Base-by-base conservation (phyloP, 2,888 invertebrate species). In the Myopa tessellatipennis region DNA sequence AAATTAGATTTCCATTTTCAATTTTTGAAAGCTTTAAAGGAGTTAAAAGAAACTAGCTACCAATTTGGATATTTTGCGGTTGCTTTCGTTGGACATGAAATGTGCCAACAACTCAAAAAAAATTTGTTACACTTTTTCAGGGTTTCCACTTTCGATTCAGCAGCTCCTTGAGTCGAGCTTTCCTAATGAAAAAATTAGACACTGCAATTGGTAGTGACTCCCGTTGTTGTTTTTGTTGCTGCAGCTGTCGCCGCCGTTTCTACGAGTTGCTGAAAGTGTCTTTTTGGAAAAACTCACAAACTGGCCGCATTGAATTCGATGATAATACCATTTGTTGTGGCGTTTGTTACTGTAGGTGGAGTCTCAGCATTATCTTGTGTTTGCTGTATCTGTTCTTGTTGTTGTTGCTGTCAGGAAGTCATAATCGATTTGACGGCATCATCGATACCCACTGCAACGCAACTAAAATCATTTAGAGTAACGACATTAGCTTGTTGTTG, bases 381-480 rank as follows among this genome's bases (percentile, higher is more conserved):
- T 63, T 78, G 80, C 38, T 77, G 78, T 26, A 76, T 76, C 16
- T 71, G 77, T n/a, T 68, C 69, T 36, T 70, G 77, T 63, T 55
- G 61, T 45, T 45, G 61, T 55, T 72, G 77, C 81, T 87, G 90
- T 90, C 90, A 90, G 85, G 90, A 90, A 73, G 89, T 90, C 85
- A 91, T 88, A 81, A 91, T 91, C 78, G 91, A 91, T 81, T 91
- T 90, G 55, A 91, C 91, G 50, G 91, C 90, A 83, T 91, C 91
- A 80, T 91, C 91, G 65, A 91, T 85, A 74, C 85, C 84, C 65
- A 87, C 86, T 69, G 88, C 82, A 81, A 90, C 91, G 83, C 89
- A 89, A 78, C 86, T 88, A 76, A 89, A 89, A 81, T 89, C 89
- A 81, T 90, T 90, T 77, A 90, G 85, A 75, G 90, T 85, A 4